These are phyloP conservation scores for Dufourea novaeangliae DNA, from an alignment of 1,140 invertebrate species.

Conservation along the genomic window DNA sequence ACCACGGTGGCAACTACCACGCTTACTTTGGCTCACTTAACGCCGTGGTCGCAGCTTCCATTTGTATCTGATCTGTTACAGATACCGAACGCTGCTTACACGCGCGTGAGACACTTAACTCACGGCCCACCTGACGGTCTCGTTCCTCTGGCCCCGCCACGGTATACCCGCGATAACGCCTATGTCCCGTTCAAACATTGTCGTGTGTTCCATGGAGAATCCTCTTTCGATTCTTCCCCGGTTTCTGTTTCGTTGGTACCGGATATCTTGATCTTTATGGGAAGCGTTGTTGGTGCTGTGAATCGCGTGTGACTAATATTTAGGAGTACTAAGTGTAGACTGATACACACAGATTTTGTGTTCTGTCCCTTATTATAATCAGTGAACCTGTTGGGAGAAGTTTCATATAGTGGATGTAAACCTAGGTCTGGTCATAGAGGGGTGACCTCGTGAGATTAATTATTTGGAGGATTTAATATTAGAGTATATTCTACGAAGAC, in stretches of 20 bases:
- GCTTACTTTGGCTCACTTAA: constrained; percentile 50
- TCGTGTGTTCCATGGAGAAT: neutral
- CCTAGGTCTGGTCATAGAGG: no score
- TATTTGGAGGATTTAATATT: no score
- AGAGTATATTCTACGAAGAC: no score
- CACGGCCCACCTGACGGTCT: constrained; percentile 19
- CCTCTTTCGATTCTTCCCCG: neutral
- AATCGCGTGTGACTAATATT: no score
- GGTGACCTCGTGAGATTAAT: no score
- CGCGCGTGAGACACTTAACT: constrained; percentile 42
- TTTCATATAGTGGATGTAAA: no score
- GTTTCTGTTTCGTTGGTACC: neutral
- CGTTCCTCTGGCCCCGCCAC: constrained; percentile 13
- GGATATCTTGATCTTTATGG: no score
- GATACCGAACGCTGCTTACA: constrained; percentile 57
- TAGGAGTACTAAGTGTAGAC: no score
- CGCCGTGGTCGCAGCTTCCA: constrained; percentile 49
- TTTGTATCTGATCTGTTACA: constrained; percentile 66
- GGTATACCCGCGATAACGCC: constrained; percentile 7
- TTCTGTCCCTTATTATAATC: no score
- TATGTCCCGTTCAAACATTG: neutral
- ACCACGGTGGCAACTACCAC: constrained; percentile 47
- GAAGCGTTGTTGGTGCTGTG: no score
- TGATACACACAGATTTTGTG: no score
- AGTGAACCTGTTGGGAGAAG: no score